A percentile compares a stretch with the other conserved stretches of the same genome.
Conservation (phyloP, 2,797 vertebrate species). For the Nyctibius grandis region DNA sequence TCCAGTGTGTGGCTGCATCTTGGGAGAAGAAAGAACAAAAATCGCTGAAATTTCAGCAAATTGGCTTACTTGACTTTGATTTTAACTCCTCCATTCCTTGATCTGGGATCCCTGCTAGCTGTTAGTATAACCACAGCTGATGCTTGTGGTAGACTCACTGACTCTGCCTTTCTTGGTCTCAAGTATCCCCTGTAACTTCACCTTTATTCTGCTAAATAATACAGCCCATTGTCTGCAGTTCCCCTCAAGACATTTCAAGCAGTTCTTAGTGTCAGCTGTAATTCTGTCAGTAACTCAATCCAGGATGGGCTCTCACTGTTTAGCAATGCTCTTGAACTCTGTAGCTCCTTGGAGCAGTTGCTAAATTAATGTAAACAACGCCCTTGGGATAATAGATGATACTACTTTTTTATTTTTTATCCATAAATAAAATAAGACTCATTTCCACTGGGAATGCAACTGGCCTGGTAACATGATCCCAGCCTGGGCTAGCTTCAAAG, state of each 20-base stretch:
- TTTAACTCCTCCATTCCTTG: neutral
- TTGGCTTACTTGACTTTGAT: neutral
- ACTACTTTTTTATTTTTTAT: slow-evolving; percentile 72
- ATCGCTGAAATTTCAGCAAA: neutral
- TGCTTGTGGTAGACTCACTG: slow-evolving; percentile 69
- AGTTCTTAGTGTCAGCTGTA: slow-evolving; percentile 90
- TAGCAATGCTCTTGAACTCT: slow-evolving; percentile 70
- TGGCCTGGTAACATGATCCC: slow-evolving; percentile 28
- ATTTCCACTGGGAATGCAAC: slow-evolving; percentile 65
- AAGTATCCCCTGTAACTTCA: slow-evolving; percentile 81
- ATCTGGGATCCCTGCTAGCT: neutral
- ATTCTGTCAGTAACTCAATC: slow-evolving; percentile 86
- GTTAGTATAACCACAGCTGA: neutral
- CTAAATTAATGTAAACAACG: slow-evolving; percentile 75
- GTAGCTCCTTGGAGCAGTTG: slow-evolving; percentile 74
- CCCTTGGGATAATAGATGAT: slow-evolving; percentile 69
- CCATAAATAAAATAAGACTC: slow-evolving; percentile 78
- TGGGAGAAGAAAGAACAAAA: slow-evolving; percentile 6
- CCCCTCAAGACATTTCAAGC: slow-evolving; percentile 86
- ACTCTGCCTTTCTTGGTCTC: slow-evolving; percentile 74
- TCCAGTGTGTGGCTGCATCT: neutral
- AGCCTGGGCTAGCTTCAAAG: neutral
- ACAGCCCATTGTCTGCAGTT: slow-evolving; percentile 81
- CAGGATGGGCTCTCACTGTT: slow-evolving; percentile 76
- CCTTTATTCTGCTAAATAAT: slow-evolving; percentile 85